A percentile compares a stretch with the other conserved stretches of the same genome.
These are phyloP conservation scores for Notolepis coatsorum DNA, from an alignment of 2,797 vertebrate species.

Conservation along the genomic window DNA sequence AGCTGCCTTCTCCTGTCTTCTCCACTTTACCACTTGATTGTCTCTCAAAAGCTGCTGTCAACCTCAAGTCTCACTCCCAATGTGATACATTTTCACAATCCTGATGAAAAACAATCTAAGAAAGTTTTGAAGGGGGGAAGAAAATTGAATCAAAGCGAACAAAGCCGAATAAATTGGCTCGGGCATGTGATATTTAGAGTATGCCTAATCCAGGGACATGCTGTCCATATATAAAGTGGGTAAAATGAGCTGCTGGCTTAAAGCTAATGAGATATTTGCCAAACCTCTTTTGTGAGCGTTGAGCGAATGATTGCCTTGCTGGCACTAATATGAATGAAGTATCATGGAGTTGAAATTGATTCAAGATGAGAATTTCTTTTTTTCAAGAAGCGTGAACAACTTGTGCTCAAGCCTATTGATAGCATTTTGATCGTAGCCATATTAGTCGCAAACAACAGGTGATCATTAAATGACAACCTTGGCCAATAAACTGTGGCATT, in stretches of 20 bases:
- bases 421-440: too few relatives aligned
- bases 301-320: conserved; percentile 59
- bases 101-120: conserved; percentile 17
- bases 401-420: too few relatives aligned
- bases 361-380: conserved; percentile 33
- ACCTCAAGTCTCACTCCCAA: conserved; percentile 10
- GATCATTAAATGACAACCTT: too few relatives aligned
- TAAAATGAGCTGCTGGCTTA: conserved; percentile 71
- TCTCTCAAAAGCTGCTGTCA: conserved; percentile 37
- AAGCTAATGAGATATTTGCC: conserved; percentile 77
- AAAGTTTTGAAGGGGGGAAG: conserved; percentile 32
- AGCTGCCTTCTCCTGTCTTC: conserved; percentile 31
- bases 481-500: too few relatives aligned
- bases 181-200: conserved; percentile 68
- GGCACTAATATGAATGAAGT: conserved; percentile 64
- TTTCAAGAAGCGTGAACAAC: too few relatives aligned
- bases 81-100: conserved; percentile 35
- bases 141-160: conserved; percentile 69
- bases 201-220: conserved; percentile 65
- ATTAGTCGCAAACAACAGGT: too few relatives aligned
- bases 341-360: conserved; percentile 35
- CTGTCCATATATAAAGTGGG: conserved; percentile 67
- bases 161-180: conserved; percentile 68
- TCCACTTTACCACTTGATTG: conserved; percentile 38
- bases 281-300: conserved; percentile 77